A percentile compares a stretch with the other conserved stretches of the same genome.
Evolutionary conservation across 2,888 invertebrate species (phyloP).

Genomic region (Xylota segnis): DNA sequence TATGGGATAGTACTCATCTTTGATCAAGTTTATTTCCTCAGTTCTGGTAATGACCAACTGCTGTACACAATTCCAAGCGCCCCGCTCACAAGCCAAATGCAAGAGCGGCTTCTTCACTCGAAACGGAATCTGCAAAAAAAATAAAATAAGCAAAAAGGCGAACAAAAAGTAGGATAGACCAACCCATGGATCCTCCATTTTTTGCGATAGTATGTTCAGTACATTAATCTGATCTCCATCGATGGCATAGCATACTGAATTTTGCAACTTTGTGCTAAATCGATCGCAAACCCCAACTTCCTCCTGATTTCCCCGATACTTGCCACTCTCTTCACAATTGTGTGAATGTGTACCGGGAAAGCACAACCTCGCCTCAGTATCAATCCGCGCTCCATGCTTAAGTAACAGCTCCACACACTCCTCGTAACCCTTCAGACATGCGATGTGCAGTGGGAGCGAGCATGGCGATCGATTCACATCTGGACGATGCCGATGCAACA

Average conservation of each 20-base stretch:
- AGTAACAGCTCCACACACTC: constrained; percentile 89
- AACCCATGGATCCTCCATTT: constrained; percentile 89
- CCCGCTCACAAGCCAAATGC: constrained; percentile 89
- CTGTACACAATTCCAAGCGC: constrained; percentile 90
- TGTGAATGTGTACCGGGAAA: constrained; percentile 90
- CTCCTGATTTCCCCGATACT: constrained; percentile 86
- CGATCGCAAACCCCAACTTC: constrained; percentile 84
- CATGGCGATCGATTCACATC: constrained; percentile 90
- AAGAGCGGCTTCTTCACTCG: constrained; percentile 87
- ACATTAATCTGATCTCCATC: constrained; percentile 90
- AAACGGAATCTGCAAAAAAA: constrained; percentile 84
- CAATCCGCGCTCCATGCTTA: constrained; percentile 89
- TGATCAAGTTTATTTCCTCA: constrained; percentile 89
- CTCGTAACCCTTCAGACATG: constrained; percentile 89
- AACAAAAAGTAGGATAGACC: background rate
- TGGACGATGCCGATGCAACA: constrained; percentile 87
- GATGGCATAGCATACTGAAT: constrained; percentile 89
- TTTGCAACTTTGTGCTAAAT: constrained; percentile 87
- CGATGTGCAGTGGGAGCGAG: constrained; percentile 90
- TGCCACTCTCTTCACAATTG: constrained; percentile 89
- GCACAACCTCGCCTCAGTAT: constrained; percentile 90
- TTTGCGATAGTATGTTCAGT: constrained; percentile 88
- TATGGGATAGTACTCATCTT: constrained; percentile 92
- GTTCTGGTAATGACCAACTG: constrained; percentile 87
- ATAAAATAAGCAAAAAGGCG: background rate